Conservation (phyloP, 2,113 vertebrate genomes). For the Nasalis larvatus region DNA sequence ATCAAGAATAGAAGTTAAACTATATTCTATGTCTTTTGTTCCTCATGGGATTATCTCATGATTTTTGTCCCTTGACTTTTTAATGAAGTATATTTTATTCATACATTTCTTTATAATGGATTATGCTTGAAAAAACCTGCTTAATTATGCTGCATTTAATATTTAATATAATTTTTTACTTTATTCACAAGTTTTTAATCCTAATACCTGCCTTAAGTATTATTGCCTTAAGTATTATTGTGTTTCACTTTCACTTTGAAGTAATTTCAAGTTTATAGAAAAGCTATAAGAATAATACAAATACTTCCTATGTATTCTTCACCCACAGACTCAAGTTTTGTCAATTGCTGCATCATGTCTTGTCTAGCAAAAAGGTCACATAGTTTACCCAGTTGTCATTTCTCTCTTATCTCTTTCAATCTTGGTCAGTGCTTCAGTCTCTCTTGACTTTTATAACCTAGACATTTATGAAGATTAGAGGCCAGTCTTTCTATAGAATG, state of each 20-base stretch:
- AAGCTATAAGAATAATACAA: background rate
- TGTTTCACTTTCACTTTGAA: background rate
- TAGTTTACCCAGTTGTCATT: background rate
- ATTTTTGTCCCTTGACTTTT: background rate
- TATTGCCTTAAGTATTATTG: background rate
- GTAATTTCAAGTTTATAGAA: constrained; percentile 6
- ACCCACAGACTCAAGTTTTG: background rate
- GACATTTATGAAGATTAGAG: background rate
- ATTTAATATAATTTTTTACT: background rate
- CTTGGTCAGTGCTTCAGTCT: background rate
- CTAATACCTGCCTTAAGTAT: background rate
- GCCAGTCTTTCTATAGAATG: background rate
- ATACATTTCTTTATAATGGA: background rate
- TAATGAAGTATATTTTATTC: background rate
- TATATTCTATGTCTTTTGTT: background rate
- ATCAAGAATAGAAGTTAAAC: background rate
- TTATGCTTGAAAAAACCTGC: background rate
- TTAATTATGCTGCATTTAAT: background rate
- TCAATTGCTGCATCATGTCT: background rate
- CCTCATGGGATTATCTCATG: background rate
- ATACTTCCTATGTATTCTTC: background rate
- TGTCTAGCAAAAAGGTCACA: background rate
- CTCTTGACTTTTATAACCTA: background rate
- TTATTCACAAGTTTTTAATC: background rate
- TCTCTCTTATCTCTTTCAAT: background rate